These are phyloP conservation scores for Eledona agricola DNA, from an alignment of 2,888 invertebrate genomes.

Conservation along the genomic window DNA sequence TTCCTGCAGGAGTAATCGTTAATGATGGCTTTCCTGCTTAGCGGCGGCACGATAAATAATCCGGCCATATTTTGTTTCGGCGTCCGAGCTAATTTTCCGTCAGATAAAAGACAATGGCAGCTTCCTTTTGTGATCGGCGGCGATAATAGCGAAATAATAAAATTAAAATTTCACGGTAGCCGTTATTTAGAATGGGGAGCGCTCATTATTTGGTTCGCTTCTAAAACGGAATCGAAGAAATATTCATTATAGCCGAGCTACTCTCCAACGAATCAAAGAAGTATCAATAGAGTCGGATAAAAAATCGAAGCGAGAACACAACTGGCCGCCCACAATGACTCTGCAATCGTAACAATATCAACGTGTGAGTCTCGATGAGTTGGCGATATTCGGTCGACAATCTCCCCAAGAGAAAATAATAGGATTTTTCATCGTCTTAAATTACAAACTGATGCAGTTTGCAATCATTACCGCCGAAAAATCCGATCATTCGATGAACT, in stretches of 20 bases:
- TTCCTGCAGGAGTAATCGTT: too few relatives aligned
- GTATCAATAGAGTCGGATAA: conserved; percentile 42
- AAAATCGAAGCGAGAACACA: conserved; percentile 45
- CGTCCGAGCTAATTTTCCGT: conserved; percentile 24
- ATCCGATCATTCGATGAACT: conserved; percentile 23
- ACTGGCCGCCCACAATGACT: conserved; percentile 54
- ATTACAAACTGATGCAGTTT: conserved; percentile 34
- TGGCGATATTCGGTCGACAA: conserved; percentile 44
- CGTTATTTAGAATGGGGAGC: conserved; percentile 23
- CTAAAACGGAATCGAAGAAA: conserved; percentile 38
- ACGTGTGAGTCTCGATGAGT: conserved; percentile 60
- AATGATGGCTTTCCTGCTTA: conserved; percentile 7
- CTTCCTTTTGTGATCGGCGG: conserved; percentile 6
- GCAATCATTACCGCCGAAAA: conserved; percentile 27
- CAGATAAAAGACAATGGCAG: conserved; percentile 24
- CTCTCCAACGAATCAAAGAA: conserved; percentile 41
- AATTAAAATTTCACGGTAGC: conserved; percentile 40
- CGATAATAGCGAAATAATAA: conserved; percentile 31
- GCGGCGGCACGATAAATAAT: conserved; percentile 2
- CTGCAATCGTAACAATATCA: conserved; percentile 56
- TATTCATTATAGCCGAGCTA: conserved; percentile 36
- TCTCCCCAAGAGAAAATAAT: conserved; percentile 38
- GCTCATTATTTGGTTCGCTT: conserved; percentile 32
- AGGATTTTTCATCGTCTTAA: conserved; percentile 37
- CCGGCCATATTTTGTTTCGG: conserved; percentile 3